Conservation (phyloP, 2,797 vertebrate species). For the Pteronotus mesoamericanus region DNA sequence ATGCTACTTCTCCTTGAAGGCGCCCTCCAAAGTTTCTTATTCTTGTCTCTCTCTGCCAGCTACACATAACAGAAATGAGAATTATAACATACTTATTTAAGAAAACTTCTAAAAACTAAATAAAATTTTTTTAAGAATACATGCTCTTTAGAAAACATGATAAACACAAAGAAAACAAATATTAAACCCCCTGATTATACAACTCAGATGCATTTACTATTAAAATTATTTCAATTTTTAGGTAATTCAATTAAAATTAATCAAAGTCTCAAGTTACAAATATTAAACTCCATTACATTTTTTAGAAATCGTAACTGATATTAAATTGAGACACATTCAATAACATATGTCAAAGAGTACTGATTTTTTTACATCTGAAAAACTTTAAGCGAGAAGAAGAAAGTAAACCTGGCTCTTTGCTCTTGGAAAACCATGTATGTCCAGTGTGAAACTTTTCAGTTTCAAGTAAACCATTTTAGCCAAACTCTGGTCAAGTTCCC, state of each 20-base stretch:
- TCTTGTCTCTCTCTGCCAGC: constrained; percentile 96
- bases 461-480: background rate
- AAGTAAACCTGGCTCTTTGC: background rate
- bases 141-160: constrained; percentile 25
- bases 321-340: background rate
- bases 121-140: background rate
- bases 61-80: constrained; percentile 76
- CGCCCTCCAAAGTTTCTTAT: constrained; percentile 90
- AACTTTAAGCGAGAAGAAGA: background rate
- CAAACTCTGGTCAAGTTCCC: background rate
- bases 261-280: constrained; percentile 34
- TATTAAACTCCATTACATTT: background rate
- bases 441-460: background rate
- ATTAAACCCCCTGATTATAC: background rate
- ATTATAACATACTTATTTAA: constrained; percentile 60
- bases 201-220: background rate
- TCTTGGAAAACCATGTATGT: background rate
- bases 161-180: constrained; percentile 21
- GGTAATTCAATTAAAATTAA: constrained; percentile 22
- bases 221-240: constrained; percentile 17
- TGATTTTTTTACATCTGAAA: background rate
- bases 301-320: background rate
- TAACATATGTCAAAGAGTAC: background rate
- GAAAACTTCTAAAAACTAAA: constrained; percentile 29
- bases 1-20: constrained; percentile 93